Evolutionary conservation across 2,113 vertebrate genomes (phyloP).

Genomic region (Platycercus adscitus): DNA sequence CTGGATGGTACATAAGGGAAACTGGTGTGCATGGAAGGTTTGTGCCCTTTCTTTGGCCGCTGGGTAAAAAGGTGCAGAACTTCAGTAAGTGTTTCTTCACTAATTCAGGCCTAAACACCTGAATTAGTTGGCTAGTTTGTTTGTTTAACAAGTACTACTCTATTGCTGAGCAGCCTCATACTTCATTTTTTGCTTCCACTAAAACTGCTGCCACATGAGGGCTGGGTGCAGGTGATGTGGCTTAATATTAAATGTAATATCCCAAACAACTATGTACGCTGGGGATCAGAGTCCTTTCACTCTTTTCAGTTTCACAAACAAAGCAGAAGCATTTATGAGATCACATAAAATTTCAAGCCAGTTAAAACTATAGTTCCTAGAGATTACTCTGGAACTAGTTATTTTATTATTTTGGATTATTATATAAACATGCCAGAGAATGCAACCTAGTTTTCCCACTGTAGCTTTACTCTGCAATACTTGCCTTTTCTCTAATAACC

Average conservation of each 20-base stretch:
- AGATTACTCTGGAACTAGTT: neutral
- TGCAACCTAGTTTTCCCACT: neutral
- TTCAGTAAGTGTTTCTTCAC: neutral
- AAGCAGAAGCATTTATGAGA: neutral
- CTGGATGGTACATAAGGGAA: neutral
- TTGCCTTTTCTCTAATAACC: neutral
- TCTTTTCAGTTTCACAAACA: neutral
- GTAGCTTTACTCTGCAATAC: neutral
- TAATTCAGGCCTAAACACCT: neutral
- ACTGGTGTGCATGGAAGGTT: neutral
- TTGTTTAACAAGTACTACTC: neutral
- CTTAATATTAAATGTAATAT: neutral
- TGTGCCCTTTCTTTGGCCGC: neutral
- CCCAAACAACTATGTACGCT: neutral
- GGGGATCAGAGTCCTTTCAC: neutral
- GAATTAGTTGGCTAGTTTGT: neutral
- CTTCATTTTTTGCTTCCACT: neutral
- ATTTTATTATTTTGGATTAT: neutral
- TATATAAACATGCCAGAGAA: neutral
- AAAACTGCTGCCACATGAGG: neutral
- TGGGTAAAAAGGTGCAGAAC: neutral
- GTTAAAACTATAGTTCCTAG: neutral
- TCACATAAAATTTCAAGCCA: neutral
- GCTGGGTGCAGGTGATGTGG: neutral
- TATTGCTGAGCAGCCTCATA: neutral